Conservation (phyloP, 2,797 vertebrate genomes). For the Craterocephalus amniculus region DNA sequence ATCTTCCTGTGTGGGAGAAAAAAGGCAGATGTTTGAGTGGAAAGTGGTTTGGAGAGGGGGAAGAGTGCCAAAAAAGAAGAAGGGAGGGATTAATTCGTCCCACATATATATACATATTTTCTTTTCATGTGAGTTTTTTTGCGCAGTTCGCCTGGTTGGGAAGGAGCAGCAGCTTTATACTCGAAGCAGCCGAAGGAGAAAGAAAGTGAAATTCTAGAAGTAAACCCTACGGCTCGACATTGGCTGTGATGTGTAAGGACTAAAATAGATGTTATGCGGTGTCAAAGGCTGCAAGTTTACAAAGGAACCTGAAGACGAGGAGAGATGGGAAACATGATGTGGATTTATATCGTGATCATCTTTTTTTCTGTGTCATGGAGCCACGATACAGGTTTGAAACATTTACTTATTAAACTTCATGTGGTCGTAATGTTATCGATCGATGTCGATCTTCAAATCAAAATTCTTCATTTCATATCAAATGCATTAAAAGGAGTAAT, state of each 20-base stretch:
- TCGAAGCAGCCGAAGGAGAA: neutral
- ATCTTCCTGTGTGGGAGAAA: conserved; percentile 56
- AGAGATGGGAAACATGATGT: too few relatives aligned
- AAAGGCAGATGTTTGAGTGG: conserved; percentile 48
- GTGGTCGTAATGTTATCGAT: too few relatives aligned
- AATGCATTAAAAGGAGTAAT: too few relatives aligned
- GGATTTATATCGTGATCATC: too few relatives aligned
- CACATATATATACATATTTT: conserved; percentile 10
- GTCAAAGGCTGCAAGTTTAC: neutral
- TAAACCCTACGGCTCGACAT: neutral
- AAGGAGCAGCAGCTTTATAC: neutral
- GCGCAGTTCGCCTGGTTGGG: conserved; percentile 11
- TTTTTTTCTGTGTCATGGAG: too few relatives aligned
- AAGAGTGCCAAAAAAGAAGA: conserved; percentile 35
- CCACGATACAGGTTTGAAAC: too few relatives aligned
- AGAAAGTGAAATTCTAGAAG: conserved; percentile 10
- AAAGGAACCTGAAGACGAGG: too few relatives aligned
- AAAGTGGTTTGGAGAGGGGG: conserved; percentile 49
- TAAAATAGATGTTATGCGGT: conserved; percentile 8
- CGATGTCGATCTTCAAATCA: too few relatives aligned
- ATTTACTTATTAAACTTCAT: too few relatives aligned
- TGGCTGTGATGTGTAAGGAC: neutral
- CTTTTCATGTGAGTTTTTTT: neutral
- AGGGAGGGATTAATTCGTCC: conserved; percentile 61
- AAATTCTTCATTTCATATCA: too few relatives aligned